These are phyloP conservation scores for Pseudomugil tenellus DNA, from an alignment of 2,797 vertebrate species.

Conservation along the genomic window DNA sequence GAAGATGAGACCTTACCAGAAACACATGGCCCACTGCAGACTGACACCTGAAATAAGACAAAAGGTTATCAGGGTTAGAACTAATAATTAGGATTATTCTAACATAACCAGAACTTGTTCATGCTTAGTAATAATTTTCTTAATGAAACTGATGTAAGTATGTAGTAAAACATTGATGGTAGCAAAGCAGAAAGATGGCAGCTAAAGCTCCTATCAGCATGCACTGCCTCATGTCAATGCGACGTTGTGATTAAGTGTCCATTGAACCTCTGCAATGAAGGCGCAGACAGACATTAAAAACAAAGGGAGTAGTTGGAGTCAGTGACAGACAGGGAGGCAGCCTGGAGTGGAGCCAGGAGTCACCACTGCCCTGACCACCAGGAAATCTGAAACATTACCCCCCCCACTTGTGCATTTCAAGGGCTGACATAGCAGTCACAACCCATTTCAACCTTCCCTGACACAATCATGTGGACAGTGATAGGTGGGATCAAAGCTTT, in stretches of 20 bases:
- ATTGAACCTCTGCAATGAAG: constrained; percentile 14
- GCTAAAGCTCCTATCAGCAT: constrained; percentile 52
- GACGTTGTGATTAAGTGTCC: constrained; percentile 32
- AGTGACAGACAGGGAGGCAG: constrained; percentile 5
- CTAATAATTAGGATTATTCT: neutral
- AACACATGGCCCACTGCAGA: constrained; percentile 77
- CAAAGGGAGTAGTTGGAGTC: constrained; percentile 1
- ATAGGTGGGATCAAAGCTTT: constrained; percentile 34
- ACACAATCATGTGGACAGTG: constrained; percentile 35
- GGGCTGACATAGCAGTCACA: constrained; percentile 70
- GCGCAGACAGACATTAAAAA: constrained; percentile 10
- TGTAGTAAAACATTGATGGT: constrained; percentile 2
- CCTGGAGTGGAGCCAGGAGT: constrained; percentile 9
- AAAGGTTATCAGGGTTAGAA: constrained; percentile 3
- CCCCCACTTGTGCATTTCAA: constrained; percentile 58
- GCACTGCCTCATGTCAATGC: constrained; percentile 38
- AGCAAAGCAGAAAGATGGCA: constrained; percentile 13
- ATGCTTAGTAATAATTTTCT: neutral
- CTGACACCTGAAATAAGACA: constrained; percentile 63
- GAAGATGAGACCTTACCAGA: constrained; percentile 74
- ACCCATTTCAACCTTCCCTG: constrained; percentile 33
- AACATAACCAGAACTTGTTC: neutral
- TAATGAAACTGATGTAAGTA: neutral
- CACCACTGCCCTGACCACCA: constrained; percentile 22
- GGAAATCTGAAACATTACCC: constrained; percentile 71